Conservation (phyloP, 1,140 invertebrate genomes). For the Holotrichia oblita region DNA sequence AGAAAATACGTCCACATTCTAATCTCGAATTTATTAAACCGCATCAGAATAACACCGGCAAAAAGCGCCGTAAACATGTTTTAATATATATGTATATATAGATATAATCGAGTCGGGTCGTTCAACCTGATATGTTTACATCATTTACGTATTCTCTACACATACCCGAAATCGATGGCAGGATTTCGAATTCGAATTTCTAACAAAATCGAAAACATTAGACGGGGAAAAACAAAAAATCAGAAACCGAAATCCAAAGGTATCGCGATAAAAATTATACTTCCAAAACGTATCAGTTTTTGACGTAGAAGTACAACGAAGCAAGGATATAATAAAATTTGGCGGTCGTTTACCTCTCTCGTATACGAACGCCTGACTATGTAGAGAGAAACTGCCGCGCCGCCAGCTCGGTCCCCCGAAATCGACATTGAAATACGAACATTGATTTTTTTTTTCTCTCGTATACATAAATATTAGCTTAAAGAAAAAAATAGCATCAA, state of each 20-base stretch:
- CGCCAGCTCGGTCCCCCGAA: background rate
- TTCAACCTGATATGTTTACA: background rate
- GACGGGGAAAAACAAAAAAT: too few species aligned
- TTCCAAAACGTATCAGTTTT: background rate
- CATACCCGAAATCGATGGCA: too few species aligned
- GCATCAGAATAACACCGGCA: background rate
- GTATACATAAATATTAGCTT: background rate
- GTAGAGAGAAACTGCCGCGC: too few species aligned
- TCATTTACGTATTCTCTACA: background rate
- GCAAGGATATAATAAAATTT: constrained; percentile 4
- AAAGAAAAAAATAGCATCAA: background rate
- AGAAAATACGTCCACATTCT: background rate
- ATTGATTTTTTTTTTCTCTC: background rate
- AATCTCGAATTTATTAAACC: background rate
- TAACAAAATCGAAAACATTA: background rate
- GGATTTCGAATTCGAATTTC: background rate
- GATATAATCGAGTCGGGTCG: background rate
- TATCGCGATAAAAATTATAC: background rate
- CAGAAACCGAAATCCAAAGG: too few species aligned
- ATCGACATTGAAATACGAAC: background rate
- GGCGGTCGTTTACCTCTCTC: background rate
- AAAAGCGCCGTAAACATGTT: background rate
- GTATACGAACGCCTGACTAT: too few species aligned
- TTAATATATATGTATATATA: background rate
- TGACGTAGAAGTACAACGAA: background rate